Evolutionary conservation across 2,888 invertebrate genomes (phyloP).

Genomic region (Sphaeridia pumilis): DNA sequence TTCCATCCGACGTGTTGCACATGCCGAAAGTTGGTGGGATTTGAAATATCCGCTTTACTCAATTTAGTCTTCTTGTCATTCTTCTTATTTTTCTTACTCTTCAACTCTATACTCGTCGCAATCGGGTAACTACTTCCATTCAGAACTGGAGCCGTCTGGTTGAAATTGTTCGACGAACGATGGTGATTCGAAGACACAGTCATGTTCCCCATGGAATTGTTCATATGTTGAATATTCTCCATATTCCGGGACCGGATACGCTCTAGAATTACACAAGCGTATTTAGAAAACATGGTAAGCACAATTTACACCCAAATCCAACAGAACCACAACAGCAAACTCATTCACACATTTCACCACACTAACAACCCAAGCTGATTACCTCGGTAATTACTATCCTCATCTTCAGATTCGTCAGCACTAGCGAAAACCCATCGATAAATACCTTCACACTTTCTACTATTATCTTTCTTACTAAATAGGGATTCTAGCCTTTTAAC

Average conservation of each 20-base stretch:
- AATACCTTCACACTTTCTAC: neutral
- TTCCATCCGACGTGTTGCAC: conserved; percentile 73
- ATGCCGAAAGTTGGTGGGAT: conserved; percentile 77
- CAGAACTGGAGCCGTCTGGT: neutral
- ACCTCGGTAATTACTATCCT: too few species aligned
- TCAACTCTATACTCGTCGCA: neutral
- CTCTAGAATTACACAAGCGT: too few species aligned
- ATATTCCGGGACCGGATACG: neutral
- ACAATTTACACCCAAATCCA: too few species aligned
- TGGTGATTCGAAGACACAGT: neutral
- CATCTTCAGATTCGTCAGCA: neutral
- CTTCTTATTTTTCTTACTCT: conserved; percentile 15
- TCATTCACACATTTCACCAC: too few species aligned
- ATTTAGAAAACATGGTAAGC: too few species aligned
- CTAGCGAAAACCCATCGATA: neutral
- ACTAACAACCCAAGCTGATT: too few species aligned
- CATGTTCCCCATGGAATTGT: neutral
- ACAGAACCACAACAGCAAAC: too few species aligned
- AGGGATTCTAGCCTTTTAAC: too few species aligned
- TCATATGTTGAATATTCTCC: neutral
- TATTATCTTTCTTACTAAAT: too few species aligned
- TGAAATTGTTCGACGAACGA: neutral
- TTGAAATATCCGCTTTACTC: conserved; percentile 80
- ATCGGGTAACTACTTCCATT: neutral
- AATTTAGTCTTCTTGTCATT: conserved; percentile 45